Percentiles rank a stretch among this genome's conserved stretches.
These are phyloP conservation scores for Pteropus rufus DNA, from an alignment of 2,797 vertebrate genomes.

Conservation along the genomic window DNA sequence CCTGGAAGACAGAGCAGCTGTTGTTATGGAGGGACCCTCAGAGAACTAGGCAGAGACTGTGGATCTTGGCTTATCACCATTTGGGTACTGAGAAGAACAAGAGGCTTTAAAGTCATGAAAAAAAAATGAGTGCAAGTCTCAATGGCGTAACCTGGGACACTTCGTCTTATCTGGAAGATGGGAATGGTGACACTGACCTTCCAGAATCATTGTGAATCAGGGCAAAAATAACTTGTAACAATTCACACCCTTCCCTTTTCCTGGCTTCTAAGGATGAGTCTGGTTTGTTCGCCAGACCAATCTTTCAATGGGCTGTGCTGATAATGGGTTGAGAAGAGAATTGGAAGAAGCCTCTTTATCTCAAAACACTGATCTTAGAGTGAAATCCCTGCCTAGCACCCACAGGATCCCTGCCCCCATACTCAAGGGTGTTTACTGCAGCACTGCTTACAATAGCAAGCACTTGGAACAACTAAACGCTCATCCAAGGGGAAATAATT, in stretches of 20 bases:
- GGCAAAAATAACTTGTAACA: background rate
- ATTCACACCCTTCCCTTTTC: background rate
- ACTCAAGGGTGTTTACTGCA: background rate
- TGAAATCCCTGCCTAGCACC: background rate
- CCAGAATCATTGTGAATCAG: background rate
- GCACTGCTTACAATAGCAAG: background rate
- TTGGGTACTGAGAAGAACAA: background rate
- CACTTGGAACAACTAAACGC: background rate
- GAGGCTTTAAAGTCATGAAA: background rate
- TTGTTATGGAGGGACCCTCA: background rate
- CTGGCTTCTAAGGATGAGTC: background rate
- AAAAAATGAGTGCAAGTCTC: background rate
- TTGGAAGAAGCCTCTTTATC: background rate
- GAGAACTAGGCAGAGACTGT: background rate
- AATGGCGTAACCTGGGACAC: background rate
- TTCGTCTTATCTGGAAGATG: background rate
- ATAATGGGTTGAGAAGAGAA: background rate
- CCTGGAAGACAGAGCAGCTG: slow-evolving; percentile 83
- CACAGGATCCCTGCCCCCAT: background rate
- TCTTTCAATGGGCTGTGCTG: background rate
- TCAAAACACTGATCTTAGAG: background rate
- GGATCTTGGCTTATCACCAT: background rate
- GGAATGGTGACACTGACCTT: background rate
- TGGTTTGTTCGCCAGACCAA: background rate
- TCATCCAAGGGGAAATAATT: background rate